Percentiles rank a stretch among this genome's conserved stretches.
Evolutionary conservation across 2,888 invertebrate genomes (phyloP).

Genomic region (Odontocolon sp.): DNA sequence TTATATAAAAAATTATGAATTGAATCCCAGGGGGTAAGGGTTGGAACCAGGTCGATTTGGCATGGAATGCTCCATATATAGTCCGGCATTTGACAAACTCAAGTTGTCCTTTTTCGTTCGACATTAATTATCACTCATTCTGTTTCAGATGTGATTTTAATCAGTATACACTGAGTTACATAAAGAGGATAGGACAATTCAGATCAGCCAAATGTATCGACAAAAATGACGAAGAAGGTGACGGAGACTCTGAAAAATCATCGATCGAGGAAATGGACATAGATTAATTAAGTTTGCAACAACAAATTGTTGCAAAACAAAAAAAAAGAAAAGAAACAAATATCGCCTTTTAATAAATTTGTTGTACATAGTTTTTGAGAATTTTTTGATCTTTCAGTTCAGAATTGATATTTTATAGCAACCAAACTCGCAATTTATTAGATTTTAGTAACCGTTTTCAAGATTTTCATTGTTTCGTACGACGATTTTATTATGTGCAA

Average conservation of each 20-base stretch:
- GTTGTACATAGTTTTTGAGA: constrained; percentile 61
- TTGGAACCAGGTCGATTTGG: too few relatives aligned
- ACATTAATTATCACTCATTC: constrained; percentile 42
- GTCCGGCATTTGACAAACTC: too few relatives aligned
- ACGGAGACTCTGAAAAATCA: constrained; percentile 73
- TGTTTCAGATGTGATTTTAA: constrained; percentile 92
- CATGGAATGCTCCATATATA: too few relatives aligned
- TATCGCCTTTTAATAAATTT: constrained; percentile 51
- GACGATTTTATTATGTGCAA: too few relatives aligned
- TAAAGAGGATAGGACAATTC: constrained; percentile 83
- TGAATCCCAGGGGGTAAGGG: too few relatives aligned
- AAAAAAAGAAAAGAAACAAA: not conserved
- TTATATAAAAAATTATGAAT: too few relatives aligned
- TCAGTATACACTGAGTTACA: constrained; percentile 90
- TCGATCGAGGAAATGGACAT: constrained; percentile 72
- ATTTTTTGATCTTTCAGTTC: too few relatives aligned
- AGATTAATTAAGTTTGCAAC: constrained; percentile 41
- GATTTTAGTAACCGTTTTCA: too few relatives aligned
- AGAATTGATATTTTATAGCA: too few relatives aligned
- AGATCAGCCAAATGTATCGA: constrained; percentile 68
- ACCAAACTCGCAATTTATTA: too few relatives aligned
- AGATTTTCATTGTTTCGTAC: too few relatives aligned
- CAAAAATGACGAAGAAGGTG: constrained; percentile 67
- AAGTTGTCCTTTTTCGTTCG: constrained; percentile 33
- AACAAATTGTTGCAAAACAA: not conserved